Evolutionary conservation across 2,113 vertebrate genomes (phyloP), one percentile per base, ranked within the genome.

Genomic region (Eubucco bourcierii): DNA sequence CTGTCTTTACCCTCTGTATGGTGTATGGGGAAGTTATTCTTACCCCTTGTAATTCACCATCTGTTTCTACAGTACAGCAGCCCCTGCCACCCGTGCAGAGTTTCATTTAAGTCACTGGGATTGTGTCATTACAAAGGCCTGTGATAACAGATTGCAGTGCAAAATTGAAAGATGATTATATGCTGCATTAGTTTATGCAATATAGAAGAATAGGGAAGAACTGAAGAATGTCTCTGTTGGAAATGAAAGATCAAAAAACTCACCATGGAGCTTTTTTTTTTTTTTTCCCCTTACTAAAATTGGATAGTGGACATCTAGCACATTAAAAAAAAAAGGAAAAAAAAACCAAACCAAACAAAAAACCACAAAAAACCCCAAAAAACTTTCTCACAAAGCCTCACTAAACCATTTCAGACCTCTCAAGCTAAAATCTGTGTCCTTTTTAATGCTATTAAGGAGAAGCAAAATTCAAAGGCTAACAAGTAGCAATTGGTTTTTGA

Each of bases 211-310:
- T 44, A 71, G 19, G 46, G 50, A 90, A 84, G 59, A 73, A 39
- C 68, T 92, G 37, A 87, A 94, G 34, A 90, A 87, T 75, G 37
- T 44, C 84, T 82, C 87, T 83, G 84, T 8, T 88, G 93, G 84
- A 95, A 92, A 90, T 65, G 20, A 87, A 67, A 87, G 37, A 87
- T 91, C 47, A 95, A 82, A 96, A 96, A 89, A 87, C 67, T 24
- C 0, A 12, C 81, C 56, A 87, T 79, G 28, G 60, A 89, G 78
- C 52, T 90, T 52, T 58, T 56, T 47, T 91, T 94, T 93, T 94
- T 86, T 93, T 94, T 93, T 94, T 83, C 80, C 28, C 21, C 56
- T 15, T 46, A 46, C 44, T 81, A 75, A 65, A 66, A 71, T 83
- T 81, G 68, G 58, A 50, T 56, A 74, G 72, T 1, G 0, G 89